Evolutionary conservation across 2,113 vertebrate genomes (phyloP), one percentile per base, ranked within the genome.

Genomic region (Aythya baeri): DNA sequence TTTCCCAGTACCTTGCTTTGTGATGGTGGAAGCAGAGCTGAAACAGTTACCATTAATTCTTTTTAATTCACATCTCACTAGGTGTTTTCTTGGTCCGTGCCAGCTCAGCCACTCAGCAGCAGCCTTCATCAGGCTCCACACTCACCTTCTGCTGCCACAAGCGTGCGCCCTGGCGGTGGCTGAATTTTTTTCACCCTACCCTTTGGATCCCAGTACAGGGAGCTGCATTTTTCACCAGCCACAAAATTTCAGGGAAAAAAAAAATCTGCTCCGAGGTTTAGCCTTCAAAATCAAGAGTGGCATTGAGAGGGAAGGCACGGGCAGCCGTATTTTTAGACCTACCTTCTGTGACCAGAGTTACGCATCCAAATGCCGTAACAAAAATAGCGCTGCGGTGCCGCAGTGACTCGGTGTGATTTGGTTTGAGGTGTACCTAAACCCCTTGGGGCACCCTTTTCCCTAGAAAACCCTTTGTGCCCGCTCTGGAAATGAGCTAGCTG

Each of bases 31-130:
- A 66, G 18, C 1, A 16, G 58, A 82, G 26, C 9, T 79, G 58
- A 85, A 84, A 85, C 0, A 57, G 54, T 0, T 0, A 44, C 17
- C 5, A 4, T 63, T 32, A 31, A 41, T 22, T 22, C 62, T 79
- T 89, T 73, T 36, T 36, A n/a, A 0, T 22, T 31, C 76, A n/a
- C 0, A 0, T 38, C 72, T 86, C n/a, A 4, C 38, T 50, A 23
- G 46, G 29, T 41, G 62, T 16, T 36, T 85, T 49, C 63, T 91
- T 14, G 9, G 17, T 57, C 54, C 94, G 0, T 8, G 8, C 58
- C 44, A 89, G 44, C 8, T 61, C 54, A 17, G 65, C 9, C 13
- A 27, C 22, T 44, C 34, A 17, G 25, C 62, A 81, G 36, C 9
- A 15, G 26, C 74, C 54, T 88, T 79, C 67, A 27, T 50, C 41